phyloP scores from a whole-genome alignment of 2,888 invertebrate genomes.

The Apamea monoglypha region DNA sequence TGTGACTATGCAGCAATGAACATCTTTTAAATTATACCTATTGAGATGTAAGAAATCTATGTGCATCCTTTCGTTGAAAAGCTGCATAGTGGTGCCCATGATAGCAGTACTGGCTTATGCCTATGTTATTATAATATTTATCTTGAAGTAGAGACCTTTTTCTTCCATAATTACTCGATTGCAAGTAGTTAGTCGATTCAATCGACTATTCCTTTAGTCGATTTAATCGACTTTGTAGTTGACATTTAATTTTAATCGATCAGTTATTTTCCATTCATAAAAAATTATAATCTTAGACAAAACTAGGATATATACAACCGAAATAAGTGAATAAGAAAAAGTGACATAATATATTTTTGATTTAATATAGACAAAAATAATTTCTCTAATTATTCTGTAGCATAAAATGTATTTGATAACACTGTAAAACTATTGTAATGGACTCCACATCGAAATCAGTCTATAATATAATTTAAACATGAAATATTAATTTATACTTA shows the following conservation, averaged over 20 bases:
- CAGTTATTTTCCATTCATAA: constrained; percentile 6
- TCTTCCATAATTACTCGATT: constrained; percentile 15
- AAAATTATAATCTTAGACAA: constrained; percentile 10
- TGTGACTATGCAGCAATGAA: constrained; percentile 4
- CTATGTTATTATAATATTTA: constrained; percentile 13
- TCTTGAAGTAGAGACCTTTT: background rate
- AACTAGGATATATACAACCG: constrained; percentile 17
- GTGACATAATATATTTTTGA: constrained; percentile 66
- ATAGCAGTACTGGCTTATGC: constrained; percentile 5
- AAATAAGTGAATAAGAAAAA: constrained; percentile 61
- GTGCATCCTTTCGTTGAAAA: background rate
- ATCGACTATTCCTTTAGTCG: constrained; percentile 14
- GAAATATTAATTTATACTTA: constrained; percentile 59
- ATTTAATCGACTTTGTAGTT: background rate
- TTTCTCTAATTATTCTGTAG: constrained; percentile 52
- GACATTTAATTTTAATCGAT: background rate
- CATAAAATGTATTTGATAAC: constrained; percentile 46
- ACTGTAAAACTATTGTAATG: constrained; percentile 48
- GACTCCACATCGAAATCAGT: constrained; percentile 65
- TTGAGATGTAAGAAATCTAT: background rate
- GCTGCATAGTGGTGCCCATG: background rate
- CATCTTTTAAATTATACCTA: background rate
- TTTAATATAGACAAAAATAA: constrained; percentile 47
- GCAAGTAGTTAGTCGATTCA: constrained; percentile 27
- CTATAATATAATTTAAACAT: constrained; percentile 46